phyloP scores from a whole-genome alignment of 2,113 vertebrate species.

The Pangasianodon gigas region DNA sequence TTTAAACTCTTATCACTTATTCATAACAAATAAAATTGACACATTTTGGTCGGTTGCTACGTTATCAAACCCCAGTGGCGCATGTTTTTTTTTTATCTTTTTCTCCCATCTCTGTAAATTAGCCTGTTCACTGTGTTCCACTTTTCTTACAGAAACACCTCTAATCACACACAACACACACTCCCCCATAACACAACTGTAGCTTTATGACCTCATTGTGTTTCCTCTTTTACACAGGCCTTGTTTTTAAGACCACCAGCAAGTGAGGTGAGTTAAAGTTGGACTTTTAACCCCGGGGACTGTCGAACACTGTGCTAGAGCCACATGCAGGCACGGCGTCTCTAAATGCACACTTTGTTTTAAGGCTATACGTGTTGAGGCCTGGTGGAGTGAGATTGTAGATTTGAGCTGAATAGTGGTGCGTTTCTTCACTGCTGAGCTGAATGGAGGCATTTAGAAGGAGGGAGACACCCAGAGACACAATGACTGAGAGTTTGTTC shows the following conservation, averaged over 20 bases:
- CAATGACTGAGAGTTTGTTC: slow-evolving; percentile 72
- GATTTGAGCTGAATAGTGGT: slow-evolving; percentile 64
- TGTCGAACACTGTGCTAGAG: not conserved
- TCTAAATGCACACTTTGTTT: slow-evolving; percentile 52
- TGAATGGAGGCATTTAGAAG: slow-evolving; percentile 75
- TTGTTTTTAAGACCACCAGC: slow-evolving; percentile 41
- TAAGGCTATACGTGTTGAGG: slow-evolving; percentile 28
- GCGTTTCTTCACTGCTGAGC: slow-evolving; percentile 63
- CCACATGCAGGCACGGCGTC: slow-evolving; percentile 5
- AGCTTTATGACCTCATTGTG: slow-evolving; percentile 46
- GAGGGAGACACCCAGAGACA: slow-evolving; percentile 54
- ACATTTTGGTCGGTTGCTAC: not conserved
- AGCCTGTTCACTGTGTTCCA: not conserved
- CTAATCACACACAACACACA: slow-evolving; percentile 13
- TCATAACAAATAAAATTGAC: not conserved
- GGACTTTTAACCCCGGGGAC: slow-evolving; percentile 43
- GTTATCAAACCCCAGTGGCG: not conserved
- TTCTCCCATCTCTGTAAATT: not conserved
- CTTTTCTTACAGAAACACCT: slow-evolving; percentile 1
- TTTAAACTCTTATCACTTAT: not conserved
- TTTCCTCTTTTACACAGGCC: not conserved
- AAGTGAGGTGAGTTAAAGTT: slow-evolving; percentile 24
- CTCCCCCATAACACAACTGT: not conserved
- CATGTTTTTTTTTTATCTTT: not conserved
- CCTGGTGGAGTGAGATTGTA: slow-evolving; percentile 64